phyloP scores from a whole-genome alignment of 2,797 vertebrate genomes.

The Epinephelus malabaricus region DNA sequence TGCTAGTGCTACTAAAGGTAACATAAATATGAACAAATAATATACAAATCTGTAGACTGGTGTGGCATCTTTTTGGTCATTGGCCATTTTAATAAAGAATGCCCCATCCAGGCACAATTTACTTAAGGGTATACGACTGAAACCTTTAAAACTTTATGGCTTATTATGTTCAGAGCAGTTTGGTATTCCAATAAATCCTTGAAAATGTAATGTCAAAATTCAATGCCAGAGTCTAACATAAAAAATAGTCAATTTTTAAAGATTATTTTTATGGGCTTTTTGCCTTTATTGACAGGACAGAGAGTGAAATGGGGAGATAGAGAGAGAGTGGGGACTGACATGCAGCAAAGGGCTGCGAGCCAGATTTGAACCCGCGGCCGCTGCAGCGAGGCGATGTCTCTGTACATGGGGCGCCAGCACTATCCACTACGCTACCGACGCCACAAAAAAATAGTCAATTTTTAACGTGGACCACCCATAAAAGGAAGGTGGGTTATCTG shows the following conservation, averaged over 20 bases:
- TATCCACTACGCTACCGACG: no score
- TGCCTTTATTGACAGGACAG: no score
- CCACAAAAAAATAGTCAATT: background rate
- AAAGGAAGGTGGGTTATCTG: background rate
- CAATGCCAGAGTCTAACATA: background rate
- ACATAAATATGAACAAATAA: background rate
- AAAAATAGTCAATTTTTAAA: background rate
- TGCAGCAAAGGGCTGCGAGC: no score
- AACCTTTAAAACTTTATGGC: background rate
- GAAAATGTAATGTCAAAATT: background rate
- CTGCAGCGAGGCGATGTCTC: no score
- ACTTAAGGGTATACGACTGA: background rate
- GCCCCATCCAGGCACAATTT: background rate
- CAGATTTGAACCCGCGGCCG: no score
- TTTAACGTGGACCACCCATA: background rate
- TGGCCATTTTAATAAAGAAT: background rate
- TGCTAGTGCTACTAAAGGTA: background rate
- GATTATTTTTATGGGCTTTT: no score
- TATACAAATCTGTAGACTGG: background rate
- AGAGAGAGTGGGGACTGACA: no score
- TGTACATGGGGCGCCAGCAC: no score
- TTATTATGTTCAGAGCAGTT: background rate
- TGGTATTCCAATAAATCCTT: background rate
- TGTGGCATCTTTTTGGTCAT: background rate
- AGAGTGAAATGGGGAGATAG: no score